phyloP scores from a whole-genome alignment of 1,140 invertebrate genomes.

The Choristoneura fumiferana region DNA sequence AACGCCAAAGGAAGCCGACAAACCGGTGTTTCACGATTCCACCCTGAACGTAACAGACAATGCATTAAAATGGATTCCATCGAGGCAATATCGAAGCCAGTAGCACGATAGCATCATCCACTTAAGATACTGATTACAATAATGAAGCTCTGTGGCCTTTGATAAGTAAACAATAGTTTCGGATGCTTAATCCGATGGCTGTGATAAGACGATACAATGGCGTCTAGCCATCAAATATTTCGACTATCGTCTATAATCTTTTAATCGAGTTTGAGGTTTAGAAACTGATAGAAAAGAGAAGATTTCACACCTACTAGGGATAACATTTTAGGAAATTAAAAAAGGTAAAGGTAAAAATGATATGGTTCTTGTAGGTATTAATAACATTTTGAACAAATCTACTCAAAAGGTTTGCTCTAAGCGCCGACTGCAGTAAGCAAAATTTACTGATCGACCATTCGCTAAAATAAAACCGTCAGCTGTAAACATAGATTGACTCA shows the following conservation, averaged over 20 bases:
- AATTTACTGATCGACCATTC: too few relatives aligned
- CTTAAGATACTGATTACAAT: not conserved
- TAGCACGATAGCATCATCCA: constrained; percentile 5
- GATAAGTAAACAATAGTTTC: constrained; percentile 7
- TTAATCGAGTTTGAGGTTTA: not conserved
- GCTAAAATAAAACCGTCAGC: not conserved
- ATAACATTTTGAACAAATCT: too few relatives aligned
- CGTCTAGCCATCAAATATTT: not conserved
- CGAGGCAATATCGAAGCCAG: not conserved
- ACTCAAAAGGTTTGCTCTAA: too few relatives aligned
- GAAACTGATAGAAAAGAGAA: not conserved
- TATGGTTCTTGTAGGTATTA: too few relatives aligned
- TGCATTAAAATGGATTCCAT: too few relatives aligned
- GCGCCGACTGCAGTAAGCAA: too few relatives aligned
- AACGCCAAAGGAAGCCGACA: too few relatives aligned
- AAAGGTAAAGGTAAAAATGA: too few relatives aligned
- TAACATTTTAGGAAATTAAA: too few relatives aligned
- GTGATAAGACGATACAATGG: not conserved
- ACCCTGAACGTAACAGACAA: too few relatives aligned
- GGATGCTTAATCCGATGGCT: constrained; percentile 1
- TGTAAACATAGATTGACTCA: constrained; percentile 70
- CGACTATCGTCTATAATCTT: constrained; percentile 3
- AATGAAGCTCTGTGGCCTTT: constrained; percentile 6
- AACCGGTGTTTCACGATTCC: too few relatives aligned
- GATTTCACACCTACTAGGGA: too few relatives aligned